Percentiles rank a stretch among this genome's conserved stretches.
Conservation (phyloP, 2,888 invertebrate genomes). For the Cantharis nigra region DNA sequence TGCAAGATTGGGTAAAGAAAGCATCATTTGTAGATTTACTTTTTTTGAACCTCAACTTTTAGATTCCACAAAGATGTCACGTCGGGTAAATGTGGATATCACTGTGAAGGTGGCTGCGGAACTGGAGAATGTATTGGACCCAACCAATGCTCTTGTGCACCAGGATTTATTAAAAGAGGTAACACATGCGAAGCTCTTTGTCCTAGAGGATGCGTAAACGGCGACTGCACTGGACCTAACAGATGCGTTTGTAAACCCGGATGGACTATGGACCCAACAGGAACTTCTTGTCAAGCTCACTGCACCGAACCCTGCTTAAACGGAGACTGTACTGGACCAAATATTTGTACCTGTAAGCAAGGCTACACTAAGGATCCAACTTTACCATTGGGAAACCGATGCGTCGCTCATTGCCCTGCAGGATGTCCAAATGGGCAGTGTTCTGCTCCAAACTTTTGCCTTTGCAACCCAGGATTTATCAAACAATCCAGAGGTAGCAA, state of each 20-base stretch:
- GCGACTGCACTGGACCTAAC: conserved; percentile 60
- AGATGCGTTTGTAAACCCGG: conserved; percentile 60
- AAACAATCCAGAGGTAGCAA: conserved; percentile 70
- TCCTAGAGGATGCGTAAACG: conserved; percentile 56
- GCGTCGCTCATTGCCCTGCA: conserved; percentile 64
- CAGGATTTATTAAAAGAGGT: conserved; percentile 49
- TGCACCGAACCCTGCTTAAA: conserved; percentile 62
- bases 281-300: conserved; percentile 51
- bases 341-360: conserved; percentile 52
- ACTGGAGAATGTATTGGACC: conserved; percentile 58
- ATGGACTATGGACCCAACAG: conserved; percentile 51
- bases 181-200: conserved; percentile 51
- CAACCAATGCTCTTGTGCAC: conserved; percentile 57
- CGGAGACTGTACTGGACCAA: conserved; percentile 53
- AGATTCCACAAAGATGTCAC: conserved; percentile 53
- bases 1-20: conserved; percentile 59
- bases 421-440: conserved; percentile 77
- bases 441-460: conserved; percentile 73
- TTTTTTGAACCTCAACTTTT: conserved; percentile 43
- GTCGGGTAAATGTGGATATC: conserved; percentile 47
- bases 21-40: not conserved
- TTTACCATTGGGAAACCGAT: conserved; percentile 49
- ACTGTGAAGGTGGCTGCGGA: conserved; percentile 52
- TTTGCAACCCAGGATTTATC: conserved; percentile 71
- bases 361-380: conserved; percentile 53